Conservation (phyloP, 2,113 vertebrate species). For the Dendropsophus ebraccatus region DNA sequence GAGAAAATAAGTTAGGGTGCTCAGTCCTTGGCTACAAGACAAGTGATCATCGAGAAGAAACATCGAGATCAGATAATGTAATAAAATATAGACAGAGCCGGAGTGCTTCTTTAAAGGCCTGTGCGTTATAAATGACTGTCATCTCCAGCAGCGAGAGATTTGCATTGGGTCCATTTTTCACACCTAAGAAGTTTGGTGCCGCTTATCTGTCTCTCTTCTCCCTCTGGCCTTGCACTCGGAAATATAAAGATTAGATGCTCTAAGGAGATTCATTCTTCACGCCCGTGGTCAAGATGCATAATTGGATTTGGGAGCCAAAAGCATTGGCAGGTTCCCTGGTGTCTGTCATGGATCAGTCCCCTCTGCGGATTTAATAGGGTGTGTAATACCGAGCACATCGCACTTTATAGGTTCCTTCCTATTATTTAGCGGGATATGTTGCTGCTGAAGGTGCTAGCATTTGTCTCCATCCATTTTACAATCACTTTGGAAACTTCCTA, state of each 20-base stretch:
- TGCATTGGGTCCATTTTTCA: conserved; percentile 51
- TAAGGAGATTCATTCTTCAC: conserved; percentile 53
- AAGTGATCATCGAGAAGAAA: conserved; percentile 25
- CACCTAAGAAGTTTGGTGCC: conserved; percentile 22
- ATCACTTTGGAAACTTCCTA: background rate
- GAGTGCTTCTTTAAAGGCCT: background rate
- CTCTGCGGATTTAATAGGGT: background rate
- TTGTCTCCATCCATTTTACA: background rate
- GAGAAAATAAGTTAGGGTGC: background rate
- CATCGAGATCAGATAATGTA: conserved; percentile 25
- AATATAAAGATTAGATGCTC: conserved; percentile 56
- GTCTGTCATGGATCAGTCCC: conserved; percentile 41
- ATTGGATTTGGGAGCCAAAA: conserved; percentile 56
- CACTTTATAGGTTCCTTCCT: background rate
- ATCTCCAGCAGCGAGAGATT: conserved; percentile 45
- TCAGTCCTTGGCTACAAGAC: conserved; percentile 19
- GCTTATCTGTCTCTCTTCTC: conserved; percentile 28
- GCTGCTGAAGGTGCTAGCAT: background rate
- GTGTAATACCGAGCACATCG: background rate
- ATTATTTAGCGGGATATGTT: background rate
- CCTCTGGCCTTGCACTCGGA: conserved; percentile 45
- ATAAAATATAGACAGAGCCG: conserved; percentile 21
- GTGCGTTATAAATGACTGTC: conserved; percentile 49
- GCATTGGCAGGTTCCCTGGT: conserved; percentile 42
- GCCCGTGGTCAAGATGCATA: conserved; percentile 46